A percentile compares a stretch with the other conserved stretches of the same genome.
Conservation (phyloP, 2,888 invertebrate species). For the Orchesella flavescens region DNA sequence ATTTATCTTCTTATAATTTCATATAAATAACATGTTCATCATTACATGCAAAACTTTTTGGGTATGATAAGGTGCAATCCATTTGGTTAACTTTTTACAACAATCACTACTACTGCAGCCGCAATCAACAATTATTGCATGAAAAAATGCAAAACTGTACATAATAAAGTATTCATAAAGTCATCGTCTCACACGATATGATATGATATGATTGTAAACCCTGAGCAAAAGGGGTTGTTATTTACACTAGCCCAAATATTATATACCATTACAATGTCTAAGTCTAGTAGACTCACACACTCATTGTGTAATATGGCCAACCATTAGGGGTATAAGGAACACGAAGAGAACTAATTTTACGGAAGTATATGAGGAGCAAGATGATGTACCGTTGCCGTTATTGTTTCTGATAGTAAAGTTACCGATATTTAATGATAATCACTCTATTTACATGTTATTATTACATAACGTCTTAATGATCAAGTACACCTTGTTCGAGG, state of each 20-base stretch:
- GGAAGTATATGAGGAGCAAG: not conserved
- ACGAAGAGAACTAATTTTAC: not conserved
- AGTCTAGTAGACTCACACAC: no score
- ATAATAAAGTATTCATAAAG: no score
- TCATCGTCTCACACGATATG: no score
- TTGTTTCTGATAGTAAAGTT: not conserved
- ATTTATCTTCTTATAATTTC: no score
- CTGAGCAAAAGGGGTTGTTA: no score
- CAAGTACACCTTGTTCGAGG: no score
- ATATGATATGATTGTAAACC: no score
- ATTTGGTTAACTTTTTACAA: conserved; percentile 10
- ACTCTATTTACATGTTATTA: not conserved
- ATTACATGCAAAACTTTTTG: not conserved
- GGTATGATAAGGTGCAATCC: conserved; percentile 54
- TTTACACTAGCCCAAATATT: no score
- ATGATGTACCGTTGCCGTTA: not conserved
- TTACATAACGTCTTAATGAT: conserved; percentile 13
- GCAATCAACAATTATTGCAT: conserved; percentile 49
- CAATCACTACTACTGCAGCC: conserved; percentile 59
- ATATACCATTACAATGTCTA: no score
- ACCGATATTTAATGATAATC: conserved; percentile 14
- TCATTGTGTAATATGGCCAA: no score
- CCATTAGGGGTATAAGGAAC: not conserved
- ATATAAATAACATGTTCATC: no score
- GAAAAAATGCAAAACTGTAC: no score